Base-by-base conservation (phyloP, 1,140 invertebrate genomes). In the Copidosoma floridanum region DNA sequence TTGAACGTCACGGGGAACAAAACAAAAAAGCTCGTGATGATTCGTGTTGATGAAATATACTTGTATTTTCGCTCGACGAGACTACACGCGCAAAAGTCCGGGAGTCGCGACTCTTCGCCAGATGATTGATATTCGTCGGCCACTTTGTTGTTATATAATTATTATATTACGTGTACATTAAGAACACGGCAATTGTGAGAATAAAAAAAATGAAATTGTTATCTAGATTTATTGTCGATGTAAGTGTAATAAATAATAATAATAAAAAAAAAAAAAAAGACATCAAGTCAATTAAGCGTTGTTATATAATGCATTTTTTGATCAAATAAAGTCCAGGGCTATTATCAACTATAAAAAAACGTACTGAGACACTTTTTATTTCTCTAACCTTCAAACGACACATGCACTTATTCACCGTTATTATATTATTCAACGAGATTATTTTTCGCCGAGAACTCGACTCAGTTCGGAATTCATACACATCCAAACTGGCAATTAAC, bases 351-450 rank as follows among this genome's bases (percentile, higher is more conserved):
- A 54, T 35, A 37, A 37, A 44, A 44, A 16, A 44, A n/a, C n/a
- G n/a, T n/a, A 26, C 63, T 65, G 64, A 64, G 61, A 20, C 68
- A 61, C 47, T 64, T 59, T 66, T 65, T 61, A 63, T 68, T 63
- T 65, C 43, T 66, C 41, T 56, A 44, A 66, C 16, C 52, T 46
- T n/a, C n/a, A 20, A 37, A 8, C 10, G 24, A 46, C 20, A 51
- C 24, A 14, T 7, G 10, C 4, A 26, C 14, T n/a, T n/a, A n/a
- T n/a, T n/a, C n/a, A n/a, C n/a, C n/a, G n/a, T n/a, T n/a, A n/a
- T n/a, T n/a, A n/a, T n/a, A n/a, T n/a, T n/a, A n/a, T n/a, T n/a
- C n/a, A n/a, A n/a, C n/a, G n/a, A n/a, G n/a, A n/a, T n/a, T n/a
- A n/a, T n/a, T n/a, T n/a, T n/a, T n/a, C n/a, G n/a, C n/a, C n/a